Evolutionary conservation across 2,113 vertebrate species (phyloP), one percentile per base, ranked within the genome.

Genomic region (Chitala chitala): DNA sequence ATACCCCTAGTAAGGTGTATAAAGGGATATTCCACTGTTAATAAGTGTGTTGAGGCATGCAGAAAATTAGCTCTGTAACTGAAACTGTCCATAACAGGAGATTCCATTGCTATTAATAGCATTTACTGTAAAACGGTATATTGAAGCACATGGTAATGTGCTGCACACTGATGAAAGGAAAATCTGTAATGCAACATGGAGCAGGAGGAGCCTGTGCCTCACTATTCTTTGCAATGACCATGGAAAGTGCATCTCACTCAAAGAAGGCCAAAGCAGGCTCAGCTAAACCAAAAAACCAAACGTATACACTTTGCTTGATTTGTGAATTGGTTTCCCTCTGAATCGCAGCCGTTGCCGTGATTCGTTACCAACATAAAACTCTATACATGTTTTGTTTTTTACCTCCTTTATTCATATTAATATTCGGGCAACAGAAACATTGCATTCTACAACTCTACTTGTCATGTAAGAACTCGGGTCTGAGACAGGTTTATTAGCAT

Each of bases 401-500:
- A 87, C 87, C 87, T 89, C 90, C 79, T 86, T 82, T 74, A 84
- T 84, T 86, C 82, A 87, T 81, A 86, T 89, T 90, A 89, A 71
- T 86, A 85, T 83, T 86, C 89, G 86, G 75, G 82, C 86, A 88
- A 89, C 88, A 92, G 89, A 87, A 90, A 89, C 90, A 91, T 87
- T 90, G 88, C 88, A 87, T 87, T 90, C 88, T 90, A 89, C 89
- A 88, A 87, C 86, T 89, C 86, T 87, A 88, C 86, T 82, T 83
- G 90, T 87, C 89, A 87, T 88, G 85, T 79, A 83, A 87, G 89
- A 89, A 87, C 89, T 89, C 86, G 85, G 86, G 82, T 87, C 82
- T 79, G 78, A 87, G 87, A 87, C 86, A 85, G 87, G 87, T 91
- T 91, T 88, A 92, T 91, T 89, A 89, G 87, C 90, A 89, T 89